Evolutionary conservation across 1,140 invertebrate species (phyloP).

Genomic region (Metaphire vulgaris): DNA sequence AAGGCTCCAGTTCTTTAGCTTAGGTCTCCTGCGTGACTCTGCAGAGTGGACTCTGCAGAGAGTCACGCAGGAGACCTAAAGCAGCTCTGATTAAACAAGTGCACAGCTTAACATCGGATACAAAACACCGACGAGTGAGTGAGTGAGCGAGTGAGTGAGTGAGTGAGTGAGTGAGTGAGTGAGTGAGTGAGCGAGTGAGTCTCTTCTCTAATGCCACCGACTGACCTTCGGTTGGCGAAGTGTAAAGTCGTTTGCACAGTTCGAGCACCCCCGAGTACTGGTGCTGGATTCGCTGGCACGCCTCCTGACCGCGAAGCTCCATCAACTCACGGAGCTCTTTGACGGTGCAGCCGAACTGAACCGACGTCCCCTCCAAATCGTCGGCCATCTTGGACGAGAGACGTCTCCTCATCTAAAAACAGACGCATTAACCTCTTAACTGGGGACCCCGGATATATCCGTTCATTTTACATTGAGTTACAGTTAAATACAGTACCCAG

Average conservation of each 20-base stretch:
- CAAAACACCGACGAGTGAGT: not conserved
- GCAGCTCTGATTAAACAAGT: too few species aligned
- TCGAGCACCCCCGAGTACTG: constrained; percentile 2
- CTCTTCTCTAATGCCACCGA: too few species aligned
- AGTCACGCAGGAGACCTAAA: too few species aligned
- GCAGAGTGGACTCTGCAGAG: too few species aligned
- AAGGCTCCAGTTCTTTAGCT: too few species aligned
- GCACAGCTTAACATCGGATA: too few species aligned
- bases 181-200: constrained; percentile 8
- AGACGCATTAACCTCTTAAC: too few species aligned
- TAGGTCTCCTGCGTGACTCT: too few species aligned
- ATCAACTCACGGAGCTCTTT: constrained; percentile 93
- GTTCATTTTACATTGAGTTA: too few species aligned
- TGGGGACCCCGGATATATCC: too few species aligned
- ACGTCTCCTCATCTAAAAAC: constrained; percentile 23
- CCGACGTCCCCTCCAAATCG: constrained; percentile 24
- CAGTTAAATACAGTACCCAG: too few species aligned
- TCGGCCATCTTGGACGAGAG: constrained; percentile 23
- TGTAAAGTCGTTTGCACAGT: constrained; percentile 18
- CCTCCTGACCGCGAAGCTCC: constrained; percentile 85
- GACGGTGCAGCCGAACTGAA: constrained; percentile 78
- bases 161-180: constrained; percentile 27
- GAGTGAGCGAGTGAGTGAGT: constrained; percentile 27
- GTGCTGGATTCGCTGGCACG: constrained; percentile 60
- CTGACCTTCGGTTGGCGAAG: constrained; percentile 25